Conservation (phyloP, 2,797 vertebrate species). For the Characodon lateralis region DNA sequence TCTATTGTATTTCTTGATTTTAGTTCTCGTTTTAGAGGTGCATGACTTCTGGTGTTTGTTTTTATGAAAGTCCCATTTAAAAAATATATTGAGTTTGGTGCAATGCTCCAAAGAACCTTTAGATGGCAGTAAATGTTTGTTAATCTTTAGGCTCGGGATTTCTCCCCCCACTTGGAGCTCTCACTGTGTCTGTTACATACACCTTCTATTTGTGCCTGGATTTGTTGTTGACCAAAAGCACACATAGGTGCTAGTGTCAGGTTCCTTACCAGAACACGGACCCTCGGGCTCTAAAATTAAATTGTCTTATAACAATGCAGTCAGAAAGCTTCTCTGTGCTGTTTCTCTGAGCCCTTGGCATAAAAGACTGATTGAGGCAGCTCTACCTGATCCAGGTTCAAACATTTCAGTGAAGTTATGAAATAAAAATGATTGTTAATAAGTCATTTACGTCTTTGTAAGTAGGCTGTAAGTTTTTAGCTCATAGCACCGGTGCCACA, state of each 20-base stretch:
- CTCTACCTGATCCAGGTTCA: neutral
- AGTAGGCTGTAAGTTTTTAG: too few species aligned
- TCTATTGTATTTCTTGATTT: neutral
- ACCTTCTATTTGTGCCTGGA: neutral
- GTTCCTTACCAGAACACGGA: too few species aligned
- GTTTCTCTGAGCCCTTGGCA: neutral
- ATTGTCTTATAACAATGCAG: neutral
- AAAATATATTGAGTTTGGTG: neutral
- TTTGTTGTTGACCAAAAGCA: constrained; percentile 25
- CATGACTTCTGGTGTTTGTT: neutral
- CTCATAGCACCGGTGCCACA: too few species aligned
- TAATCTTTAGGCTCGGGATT: constrained; percentile 4
- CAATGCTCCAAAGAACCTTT: constrained; percentile 48
- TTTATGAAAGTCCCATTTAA: neutral
- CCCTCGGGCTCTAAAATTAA: neutral
- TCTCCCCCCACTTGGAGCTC: neutral
- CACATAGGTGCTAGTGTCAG: constrained; percentile 1
- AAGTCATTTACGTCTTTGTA: too few species aligned
- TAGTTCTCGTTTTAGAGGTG: neutral
- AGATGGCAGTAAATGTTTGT: constrained; percentile 66
- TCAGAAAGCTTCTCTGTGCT: neutral
- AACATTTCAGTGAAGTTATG: neutral
- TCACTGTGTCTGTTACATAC: constrained; percentile 1
- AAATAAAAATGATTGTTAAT: too few species aligned
- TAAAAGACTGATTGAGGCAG: neutral